phyloP scores from a whole-genome alignment of 2,797 vertebrate genomes.

The Lycodopsis pacificus region DNA sequence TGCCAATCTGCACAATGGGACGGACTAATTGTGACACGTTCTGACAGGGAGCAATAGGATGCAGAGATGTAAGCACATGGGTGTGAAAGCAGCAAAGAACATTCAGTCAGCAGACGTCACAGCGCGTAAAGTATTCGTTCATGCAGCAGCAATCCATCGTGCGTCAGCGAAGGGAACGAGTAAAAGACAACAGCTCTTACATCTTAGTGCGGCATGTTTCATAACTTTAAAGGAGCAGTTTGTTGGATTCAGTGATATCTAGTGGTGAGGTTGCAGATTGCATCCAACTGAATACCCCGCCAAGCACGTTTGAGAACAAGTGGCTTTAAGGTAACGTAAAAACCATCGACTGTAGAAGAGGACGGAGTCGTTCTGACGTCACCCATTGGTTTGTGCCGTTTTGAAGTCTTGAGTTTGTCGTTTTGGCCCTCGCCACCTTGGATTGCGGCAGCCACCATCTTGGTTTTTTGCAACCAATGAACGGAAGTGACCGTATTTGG shows the following conservation, averaged over 20 bases:
- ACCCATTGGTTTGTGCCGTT: too few species aligned
- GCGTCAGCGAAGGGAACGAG: constrained; percentile 4
- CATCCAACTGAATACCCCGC: not conserved
- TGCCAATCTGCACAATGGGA: not conserved
- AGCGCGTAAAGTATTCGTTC: constrained; percentile 43
- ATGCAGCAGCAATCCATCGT: constrained; percentile 20
- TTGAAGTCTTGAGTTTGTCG: too few species aligned
- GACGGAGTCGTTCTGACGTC: too few species aligned
- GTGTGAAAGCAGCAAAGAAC: constrained; percentile 32
- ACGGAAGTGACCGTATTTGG: too few species aligned
- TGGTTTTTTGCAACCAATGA: too few species aligned
- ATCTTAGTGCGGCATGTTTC: not conserved
- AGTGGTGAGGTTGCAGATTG: not conserved
- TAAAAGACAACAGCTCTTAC: constrained; percentile 5
- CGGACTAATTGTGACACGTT: constrained; percentile 2
- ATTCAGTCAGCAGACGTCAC: constrained; percentile 49
- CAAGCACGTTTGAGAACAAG: too few species aligned
- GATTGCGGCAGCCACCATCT: too few species aligned
- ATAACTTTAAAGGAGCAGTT: not conserved
- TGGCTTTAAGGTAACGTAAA: too few species aligned
- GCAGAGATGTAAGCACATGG: constrained; percentile 10
- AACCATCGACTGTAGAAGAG: too few species aligned
- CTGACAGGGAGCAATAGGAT: constrained; percentile 24
- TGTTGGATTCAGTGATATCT: not conserved
- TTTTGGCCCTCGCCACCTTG: too few species aligned